These are phyloP conservation scores for Isotomurus palustris DNA, from an alignment of 2,888 invertebrate genomes.

Conservation along the genomic window DNA sequence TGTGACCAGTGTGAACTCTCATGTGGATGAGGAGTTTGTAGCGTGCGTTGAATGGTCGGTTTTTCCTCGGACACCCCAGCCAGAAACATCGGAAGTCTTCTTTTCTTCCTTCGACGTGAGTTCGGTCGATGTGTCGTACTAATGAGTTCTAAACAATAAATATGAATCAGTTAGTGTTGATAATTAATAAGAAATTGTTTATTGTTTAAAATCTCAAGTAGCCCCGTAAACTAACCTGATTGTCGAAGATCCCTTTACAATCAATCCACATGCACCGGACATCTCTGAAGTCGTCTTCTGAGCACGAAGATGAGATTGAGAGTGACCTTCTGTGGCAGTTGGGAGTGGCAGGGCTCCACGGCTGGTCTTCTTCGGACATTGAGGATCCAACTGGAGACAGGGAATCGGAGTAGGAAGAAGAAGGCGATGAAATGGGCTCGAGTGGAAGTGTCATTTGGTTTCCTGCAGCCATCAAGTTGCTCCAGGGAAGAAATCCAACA, in stretches of 20 bases:
- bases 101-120: conserved; percentile 58
- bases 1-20: conserved; percentile 96
- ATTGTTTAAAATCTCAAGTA: too few relatives aligned
- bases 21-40: conserved; percentile 96
- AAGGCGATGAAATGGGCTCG: not conserved
- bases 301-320: conserved; percentile 1
- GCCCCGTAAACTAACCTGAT: conserved; percentile 56
- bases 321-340: not conserved
- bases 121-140: conserved; percentile 74
- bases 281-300: not conserved
- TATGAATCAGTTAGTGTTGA: not conserved
- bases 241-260: conserved; percentile 73
- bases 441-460: too few relatives aligned
- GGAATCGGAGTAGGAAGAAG: not conserved
- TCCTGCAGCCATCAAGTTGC: too few relatives aligned
- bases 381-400: not conserved
- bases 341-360: not conserved
- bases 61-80: conserved; percentile 82
- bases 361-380: not conserved
- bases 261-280: conserved; percentile 75
- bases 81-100: conserved; percentile 91
- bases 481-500: too few relatives aligned
- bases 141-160: conserved; percentile 22
- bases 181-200: too few relatives aligned
- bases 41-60: conserved; percentile 91